These are phyloP conservation scores for Megastigmus dorsalis DNA, from an alignment of 2,888 invertebrate species.

Conservation along the genomic window DNA sequence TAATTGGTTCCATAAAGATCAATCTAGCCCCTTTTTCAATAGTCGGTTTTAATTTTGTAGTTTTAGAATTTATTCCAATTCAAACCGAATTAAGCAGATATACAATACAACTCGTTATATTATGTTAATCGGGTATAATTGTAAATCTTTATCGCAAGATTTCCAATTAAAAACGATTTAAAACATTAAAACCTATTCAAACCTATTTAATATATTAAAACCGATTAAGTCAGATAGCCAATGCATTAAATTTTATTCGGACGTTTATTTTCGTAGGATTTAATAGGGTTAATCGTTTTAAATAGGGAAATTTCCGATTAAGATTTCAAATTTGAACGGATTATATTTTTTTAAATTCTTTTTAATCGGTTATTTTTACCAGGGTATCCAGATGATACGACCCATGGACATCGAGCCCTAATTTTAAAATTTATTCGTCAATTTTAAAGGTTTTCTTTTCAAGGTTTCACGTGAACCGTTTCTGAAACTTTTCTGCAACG, in stretches of 20 bases:
- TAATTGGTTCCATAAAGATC: too few relatives aligned
- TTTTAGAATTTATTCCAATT: neutral
- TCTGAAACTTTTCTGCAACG: too few relatives aligned
- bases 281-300: neutral
- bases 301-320: neutral
- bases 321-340: neutral
- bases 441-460: too few relatives aligned
- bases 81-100: neutral
- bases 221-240: neutral
- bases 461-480: too few relatives aligned
- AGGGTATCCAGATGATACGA: too few relatives aligned
- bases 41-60: too few relatives aligned
- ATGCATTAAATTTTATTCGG: neutral
- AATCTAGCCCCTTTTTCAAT: too few relatives aligned
- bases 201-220: neutral
- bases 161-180: neutral
- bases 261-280: neutral
- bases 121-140: neutral
- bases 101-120: neutral
- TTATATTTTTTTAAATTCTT: neutral
- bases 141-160: neutral
- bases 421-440: too few relatives aligned
- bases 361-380: neutral
- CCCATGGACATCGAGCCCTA: too few relatives aligned
- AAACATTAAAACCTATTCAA: neutral